These are phyloP conservation scores for Anas platyrhynchos DNA, from an alignment of 2,113 vertebrate genomes.

Conservation along the genomic window DNA sequence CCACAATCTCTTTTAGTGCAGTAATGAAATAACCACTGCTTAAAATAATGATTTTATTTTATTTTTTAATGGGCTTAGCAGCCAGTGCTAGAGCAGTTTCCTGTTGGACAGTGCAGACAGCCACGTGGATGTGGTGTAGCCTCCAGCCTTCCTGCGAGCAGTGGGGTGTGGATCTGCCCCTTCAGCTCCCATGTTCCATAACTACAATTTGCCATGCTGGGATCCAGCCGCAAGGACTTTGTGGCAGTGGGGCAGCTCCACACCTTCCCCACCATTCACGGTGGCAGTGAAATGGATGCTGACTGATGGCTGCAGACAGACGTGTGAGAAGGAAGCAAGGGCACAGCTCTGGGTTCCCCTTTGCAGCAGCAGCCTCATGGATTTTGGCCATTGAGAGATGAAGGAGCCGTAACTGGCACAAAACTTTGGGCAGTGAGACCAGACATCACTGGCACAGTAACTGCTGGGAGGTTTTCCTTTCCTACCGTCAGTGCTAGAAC, in stretches of 20 bases:
- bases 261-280: accelerated
- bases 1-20: background rate
- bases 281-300: accelerated
- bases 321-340: accelerated
- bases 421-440: background rate
- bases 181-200: background rate
- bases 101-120: accelerated
- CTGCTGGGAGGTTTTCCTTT: conserved; percentile 19
- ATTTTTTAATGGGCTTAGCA: background rate
- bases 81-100: accelerated
- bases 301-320: background rate
- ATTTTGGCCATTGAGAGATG: background rate
- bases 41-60: background rate
- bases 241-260: accelerated
- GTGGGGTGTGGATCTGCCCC: background rate
- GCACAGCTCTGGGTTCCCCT: background rate
- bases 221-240: background rate
- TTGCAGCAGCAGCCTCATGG: background rate
- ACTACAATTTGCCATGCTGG: background rate
- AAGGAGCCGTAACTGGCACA: background rate
- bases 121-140: background rate
- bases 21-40: conserved; percentile 25
- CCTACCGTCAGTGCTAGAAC: background rate
- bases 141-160: background rate
- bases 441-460: background rate